Evolutionary conservation across 2,888 invertebrate genomes (phyloP).

Genomic region (Formica aserva): DNA sequence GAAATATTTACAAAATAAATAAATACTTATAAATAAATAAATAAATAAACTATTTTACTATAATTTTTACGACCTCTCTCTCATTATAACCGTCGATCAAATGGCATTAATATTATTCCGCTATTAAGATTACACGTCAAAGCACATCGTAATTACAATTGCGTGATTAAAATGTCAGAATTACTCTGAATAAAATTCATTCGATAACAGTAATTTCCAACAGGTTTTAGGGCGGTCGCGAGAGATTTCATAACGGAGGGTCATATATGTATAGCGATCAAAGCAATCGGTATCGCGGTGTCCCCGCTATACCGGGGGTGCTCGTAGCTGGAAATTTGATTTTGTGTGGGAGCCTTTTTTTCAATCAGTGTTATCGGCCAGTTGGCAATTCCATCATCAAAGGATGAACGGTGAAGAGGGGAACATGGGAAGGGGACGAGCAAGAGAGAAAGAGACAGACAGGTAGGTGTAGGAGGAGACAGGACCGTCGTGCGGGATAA

Average conservation of each 20-base stretch:
- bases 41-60: neutral
- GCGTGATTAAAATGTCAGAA: constrained; percentile 14
- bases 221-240: constrained; percentile 25
- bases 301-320: constrained; percentile 56
- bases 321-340: constrained; percentile 75
- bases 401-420: constrained; percentile 59
- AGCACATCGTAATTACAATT: constrained; percentile 3
- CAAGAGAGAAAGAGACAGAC: constrained; percentile 10
- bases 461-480: neutral
- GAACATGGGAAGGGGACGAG: neutral
- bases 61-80: neutral
- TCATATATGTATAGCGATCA: constrained; percentile 61
- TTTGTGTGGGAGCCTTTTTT: constrained; percentile 76
- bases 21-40: too few relatives aligned
- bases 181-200: neutral
- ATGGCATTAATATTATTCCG: neutral
- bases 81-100: neutral
- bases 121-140: constrained; percentile 3
- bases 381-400: constrained; percentile 75
- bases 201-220: constrained; percentile 23
- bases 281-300: constrained; percentile 68
- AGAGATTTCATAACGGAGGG: constrained; percentile 63
- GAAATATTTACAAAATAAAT: neutral
- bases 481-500: constrained; percentile 46
- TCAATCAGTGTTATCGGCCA: constrained; percentile 80